Percentiles rank a stretch among this genome's conserved stretches.
phyloP scores from a whole-genome alignment of 2,113 vertebrate species.

The Chlamydotis undulata region DNA sequence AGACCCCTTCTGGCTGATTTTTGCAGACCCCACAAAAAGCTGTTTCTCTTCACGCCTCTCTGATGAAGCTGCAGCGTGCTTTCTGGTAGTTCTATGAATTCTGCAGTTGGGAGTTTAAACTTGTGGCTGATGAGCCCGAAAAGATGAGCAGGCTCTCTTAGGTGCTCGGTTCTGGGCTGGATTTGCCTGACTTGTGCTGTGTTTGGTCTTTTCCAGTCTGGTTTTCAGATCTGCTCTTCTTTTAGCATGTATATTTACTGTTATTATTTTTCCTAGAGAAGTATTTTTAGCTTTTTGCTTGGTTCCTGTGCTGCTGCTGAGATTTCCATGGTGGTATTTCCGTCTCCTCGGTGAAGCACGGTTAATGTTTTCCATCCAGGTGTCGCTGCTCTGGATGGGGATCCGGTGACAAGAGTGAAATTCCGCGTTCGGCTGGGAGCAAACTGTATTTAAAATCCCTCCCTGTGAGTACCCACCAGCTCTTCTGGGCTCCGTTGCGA shows the following conservation, averaged over 20 bases:
- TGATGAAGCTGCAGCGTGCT: not conserved
- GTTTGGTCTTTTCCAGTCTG: not conserved
- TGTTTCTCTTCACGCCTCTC: not conserved
- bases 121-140: not conserved
- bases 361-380: slow-evolving; percentile 56
- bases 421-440: not conserved
- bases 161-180: not conserved
- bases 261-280: slow-evolving; percentile 30
- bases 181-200: not conserved
- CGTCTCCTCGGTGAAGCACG: not conserved
- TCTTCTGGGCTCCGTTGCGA: not conserved
- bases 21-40: not conserved
- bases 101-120: not conserved
- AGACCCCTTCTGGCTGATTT: no score
- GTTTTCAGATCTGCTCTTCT: slow-evolving; percentile 8
- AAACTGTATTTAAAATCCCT: not conserved
- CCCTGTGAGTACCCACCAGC: not conserved
- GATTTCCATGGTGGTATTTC: not conserved
- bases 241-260: slow-evolving; percentile 25
- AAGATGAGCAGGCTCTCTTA: not conserved
- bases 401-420: not conserved
- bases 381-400: not conserved
- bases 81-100: not conserved
- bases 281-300: slow-evolving; percentile 52
- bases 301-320: not conserved